Conservation (phyloP, 2,888 invertebrate species). For the Orchesellides sinensis region DNA sequence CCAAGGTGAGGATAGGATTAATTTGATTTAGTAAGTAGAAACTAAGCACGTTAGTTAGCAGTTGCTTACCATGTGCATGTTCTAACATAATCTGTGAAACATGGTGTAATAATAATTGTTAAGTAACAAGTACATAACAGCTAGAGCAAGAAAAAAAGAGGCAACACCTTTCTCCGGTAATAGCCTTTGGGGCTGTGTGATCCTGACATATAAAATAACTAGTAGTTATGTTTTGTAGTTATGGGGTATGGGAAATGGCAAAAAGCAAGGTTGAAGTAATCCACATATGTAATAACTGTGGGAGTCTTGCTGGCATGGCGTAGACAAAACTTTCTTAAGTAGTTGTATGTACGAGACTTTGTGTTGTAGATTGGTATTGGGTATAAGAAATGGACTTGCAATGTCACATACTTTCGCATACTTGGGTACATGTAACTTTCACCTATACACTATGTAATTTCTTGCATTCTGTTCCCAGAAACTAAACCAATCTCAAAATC, state of each 20-base stretch:
- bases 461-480: background rate
- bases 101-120: conserved; percentile 20
- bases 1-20: conserved; percentile 50
- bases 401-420: no score
- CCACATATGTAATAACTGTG: no score
- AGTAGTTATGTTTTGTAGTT: background rate
- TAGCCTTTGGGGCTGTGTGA: conserved; percentile 1
- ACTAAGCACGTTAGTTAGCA: conserved; percentile 4
- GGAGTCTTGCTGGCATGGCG: no score
- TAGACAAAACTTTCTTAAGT: no score
- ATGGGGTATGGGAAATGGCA: conserved; percentile 1
- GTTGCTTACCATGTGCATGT: background rate
- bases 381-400: background rate
- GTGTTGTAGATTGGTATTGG: no score
- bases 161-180: background rate
- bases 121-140: background rate
- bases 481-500: conserved; percentile 35
- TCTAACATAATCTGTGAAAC: conserved; percentile 4
- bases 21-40: conserved; percentile 43
- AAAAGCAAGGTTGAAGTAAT: no score
- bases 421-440: no score
- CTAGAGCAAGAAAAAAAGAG: background rate
- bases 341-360: background rate
- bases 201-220: conserved; percentile 5
- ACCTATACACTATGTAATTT: no score